Evolutionary conservation across 2,797 vertebrate genomes (phyloP), one percentile per base, ranked within the genome.

Genomic region (Sebastiscus albofasciatus): DNA sequence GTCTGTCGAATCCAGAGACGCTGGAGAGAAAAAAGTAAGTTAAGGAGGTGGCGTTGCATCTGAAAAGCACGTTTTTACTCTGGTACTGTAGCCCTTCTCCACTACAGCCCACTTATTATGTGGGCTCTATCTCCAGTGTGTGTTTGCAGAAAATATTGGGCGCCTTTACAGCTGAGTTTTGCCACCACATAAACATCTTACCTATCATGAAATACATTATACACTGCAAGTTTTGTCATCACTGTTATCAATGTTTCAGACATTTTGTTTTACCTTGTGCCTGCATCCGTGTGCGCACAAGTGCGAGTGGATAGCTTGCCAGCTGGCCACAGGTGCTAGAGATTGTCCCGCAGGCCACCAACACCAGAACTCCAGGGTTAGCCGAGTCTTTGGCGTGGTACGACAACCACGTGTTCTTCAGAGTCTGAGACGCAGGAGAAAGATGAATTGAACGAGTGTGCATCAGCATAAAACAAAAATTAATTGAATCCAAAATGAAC

Each of bases 251-350:
- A 72, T 24, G 67, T 29, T 29, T 33, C 9, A 29, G 59, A 31
- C 33, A 33, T 52, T n/a, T 54, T 52, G 5, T 54, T 60, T 93
- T 93, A 99, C 99, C 98, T 96, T 97, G 97, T 31, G 98, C 98
- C 89, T 99, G 99, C 99, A 99, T 99, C 75, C 98, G 96, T n/a
- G 99, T 99, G 83, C 98, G 96, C 87, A 99, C 91, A 9, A 99
- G 96, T 65, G 98, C 97, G 0, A 99, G 95, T 8, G 98, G 99
- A 85, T 99, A 99, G 88, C 99, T 99, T 82, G 99, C 97, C 74
- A 99, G 90, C 93, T 99, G 98, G 26, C 99, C 98, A 33, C 99
- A 99, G 0, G 98, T 99, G 80, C 99, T 99, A 8, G 99, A 99
- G 61, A 96, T 86, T n/a, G 98, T 99, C n/a, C 98, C 99, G 22